Evolutionary conservation across 2,113 vertebrate species (phyloP).

Genomic region (Hystrix cristata): DNA sequence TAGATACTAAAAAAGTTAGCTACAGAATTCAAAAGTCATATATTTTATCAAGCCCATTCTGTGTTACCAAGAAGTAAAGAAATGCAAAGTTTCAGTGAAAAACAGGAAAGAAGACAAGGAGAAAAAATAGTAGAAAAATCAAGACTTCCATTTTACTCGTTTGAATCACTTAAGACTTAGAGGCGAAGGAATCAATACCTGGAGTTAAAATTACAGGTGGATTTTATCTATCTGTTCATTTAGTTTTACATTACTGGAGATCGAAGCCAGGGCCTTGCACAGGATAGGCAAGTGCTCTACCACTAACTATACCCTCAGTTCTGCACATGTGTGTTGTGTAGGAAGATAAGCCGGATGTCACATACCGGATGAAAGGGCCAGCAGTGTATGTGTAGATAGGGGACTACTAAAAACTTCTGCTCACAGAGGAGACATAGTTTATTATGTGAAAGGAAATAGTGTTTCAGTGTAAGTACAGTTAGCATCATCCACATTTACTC

Average conservation of each 20-base stretch:
- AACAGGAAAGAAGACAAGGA: background rate
- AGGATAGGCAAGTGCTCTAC: background rate
- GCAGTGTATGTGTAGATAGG: background rate
- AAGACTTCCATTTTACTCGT: background rate
- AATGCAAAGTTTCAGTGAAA: background rate
- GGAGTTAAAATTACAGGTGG: background rate
- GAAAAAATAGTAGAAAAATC: background rate
- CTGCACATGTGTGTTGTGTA: background rate
- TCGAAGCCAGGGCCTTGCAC: background rate
- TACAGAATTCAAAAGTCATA: background rate
- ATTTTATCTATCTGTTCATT: background rate
- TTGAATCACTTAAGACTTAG: background rate
- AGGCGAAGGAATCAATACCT: background rate
- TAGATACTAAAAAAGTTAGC: background rate
- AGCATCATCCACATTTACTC: background rate
- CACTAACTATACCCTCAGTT: background rate
- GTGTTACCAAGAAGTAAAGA: background rate
- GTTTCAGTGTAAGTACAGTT: background rate
- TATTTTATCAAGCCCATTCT: background rate
- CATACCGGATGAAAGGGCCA: background rate
- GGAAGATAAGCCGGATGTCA: background rate
- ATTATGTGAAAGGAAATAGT: no score
- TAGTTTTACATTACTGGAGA: background rate
- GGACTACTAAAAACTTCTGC: background rate
- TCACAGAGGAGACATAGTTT: background rate